These are phyloP conservation scores for Dallia pectoralis DNA, from an alignment of 2,797 vertebrate genomes.

Conservation along the genomic window DNA sequence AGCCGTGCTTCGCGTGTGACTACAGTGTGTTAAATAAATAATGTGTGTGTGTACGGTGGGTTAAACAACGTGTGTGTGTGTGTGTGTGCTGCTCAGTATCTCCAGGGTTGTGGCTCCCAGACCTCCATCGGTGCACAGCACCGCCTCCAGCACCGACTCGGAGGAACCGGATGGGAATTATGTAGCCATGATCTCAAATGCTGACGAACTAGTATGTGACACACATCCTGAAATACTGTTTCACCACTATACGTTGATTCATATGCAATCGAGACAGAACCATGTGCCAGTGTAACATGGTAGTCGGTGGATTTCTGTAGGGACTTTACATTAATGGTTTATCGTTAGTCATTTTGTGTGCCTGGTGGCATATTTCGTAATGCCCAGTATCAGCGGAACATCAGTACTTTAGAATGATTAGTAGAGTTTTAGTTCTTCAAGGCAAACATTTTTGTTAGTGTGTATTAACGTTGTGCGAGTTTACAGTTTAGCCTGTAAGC, in stretches of 20 bases:
- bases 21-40: background rate
- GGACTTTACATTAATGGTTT: background rate
- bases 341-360: background rate
- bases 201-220: conserved; percentile 94
- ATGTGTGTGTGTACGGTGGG: background rate
- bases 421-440: background rate
- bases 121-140: conserved; percentile 96
- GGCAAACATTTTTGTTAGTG: background rate
- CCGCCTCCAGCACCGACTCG: conserved; percentile 97
- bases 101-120: conserved; percentile 93
- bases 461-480: background rate
- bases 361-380: background rate
- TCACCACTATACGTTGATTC: background rate
- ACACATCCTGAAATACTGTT: conserved; percentile 49
- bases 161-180: conserved; percentile 98
- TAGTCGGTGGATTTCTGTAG: background rate
- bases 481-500: background rate
- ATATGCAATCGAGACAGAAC: background rate
- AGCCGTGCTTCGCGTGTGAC: background rate
- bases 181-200: conserved; percentile 94
- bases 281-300: too few relatives aligned
- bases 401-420: background rate
- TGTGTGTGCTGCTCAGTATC: conserved; percentile 81
- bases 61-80: conserved; percentile 14
- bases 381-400: background rate